Conservation (phyloP, 2,797 vertebrate species). For the Limosa lapponica region DNA sequence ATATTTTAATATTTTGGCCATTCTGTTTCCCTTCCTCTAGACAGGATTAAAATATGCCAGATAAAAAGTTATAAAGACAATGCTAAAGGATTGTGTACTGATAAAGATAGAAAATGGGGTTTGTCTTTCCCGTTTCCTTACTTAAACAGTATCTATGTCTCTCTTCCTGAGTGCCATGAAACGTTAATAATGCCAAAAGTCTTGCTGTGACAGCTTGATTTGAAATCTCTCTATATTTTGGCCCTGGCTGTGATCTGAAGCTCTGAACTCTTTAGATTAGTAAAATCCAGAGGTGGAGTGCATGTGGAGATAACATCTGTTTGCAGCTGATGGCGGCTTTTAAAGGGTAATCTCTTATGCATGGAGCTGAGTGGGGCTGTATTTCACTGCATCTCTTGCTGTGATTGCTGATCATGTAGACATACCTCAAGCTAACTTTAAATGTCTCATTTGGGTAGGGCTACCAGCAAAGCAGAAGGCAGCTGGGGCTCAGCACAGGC, state of each 20-base stretch:
- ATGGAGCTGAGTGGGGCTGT: neutral
- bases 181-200: neutral
- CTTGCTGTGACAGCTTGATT: constrained; percentile 29
- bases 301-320: constrained; percentile 21
- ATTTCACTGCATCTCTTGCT: neutral
- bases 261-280: neutral
- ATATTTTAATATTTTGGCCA: neutral
- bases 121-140: neutral
- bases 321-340: neutral
- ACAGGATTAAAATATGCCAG: neutral
- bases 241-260: constrained; percentile 3
- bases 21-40: neutral
- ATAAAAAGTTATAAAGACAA: neutral
- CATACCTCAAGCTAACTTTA: neutral
- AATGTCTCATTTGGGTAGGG: neutral
- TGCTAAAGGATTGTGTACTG: neutral
- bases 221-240: constrained; percentile 8
- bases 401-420: neutral
- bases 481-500: neutral
- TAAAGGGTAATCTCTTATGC: neutral
- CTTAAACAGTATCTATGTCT: neutral
- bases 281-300: constrained; percentile 30
- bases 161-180: neutral
- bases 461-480: neutral
- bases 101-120: neutral